Percentiles rank a stretch among this genome's conserved stretches.
Conservation (phyloP, 2,113 vertebrate genomes). For the Gallinago media region DNA sequence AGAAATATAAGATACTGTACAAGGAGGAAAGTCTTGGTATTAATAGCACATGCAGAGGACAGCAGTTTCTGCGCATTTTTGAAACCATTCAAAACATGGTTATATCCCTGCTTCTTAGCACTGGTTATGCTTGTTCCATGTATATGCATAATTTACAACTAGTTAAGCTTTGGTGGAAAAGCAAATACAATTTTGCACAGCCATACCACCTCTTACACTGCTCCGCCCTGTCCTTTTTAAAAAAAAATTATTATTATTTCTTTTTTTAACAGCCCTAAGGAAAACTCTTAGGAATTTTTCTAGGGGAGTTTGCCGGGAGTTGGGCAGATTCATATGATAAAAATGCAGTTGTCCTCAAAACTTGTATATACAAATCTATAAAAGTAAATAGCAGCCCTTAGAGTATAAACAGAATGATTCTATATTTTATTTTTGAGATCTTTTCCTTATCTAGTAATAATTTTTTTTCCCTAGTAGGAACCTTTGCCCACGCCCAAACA, state of each 20-base stretch:
- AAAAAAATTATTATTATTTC: not conserved
- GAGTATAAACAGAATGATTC: constrained; percentile 58
- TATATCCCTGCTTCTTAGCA: constrained; percentile 33
- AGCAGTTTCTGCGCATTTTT: not conserved
- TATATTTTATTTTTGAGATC: constrained; percentile 38
- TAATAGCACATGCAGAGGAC: not conserved
- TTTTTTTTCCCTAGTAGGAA: constrained; percentile 10
- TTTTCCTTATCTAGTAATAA: constrained; percentile 32
- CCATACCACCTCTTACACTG: constrained; percentile 37
- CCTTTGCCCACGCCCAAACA: not conserved
- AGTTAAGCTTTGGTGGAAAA: constrained; percentile 43
- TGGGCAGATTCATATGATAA: constrained; percentile 38
- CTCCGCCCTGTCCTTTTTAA: not conserved
- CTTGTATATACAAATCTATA: constrained; percentile 59
- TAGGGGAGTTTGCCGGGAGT: not conserved
- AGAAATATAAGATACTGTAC: no score
- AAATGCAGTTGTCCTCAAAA: constrained; percentile 61
- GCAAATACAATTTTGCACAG: constrained; percentile 40
- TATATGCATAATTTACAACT: constrained; percentile 10
- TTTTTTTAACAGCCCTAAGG: constrained; percentile 18
- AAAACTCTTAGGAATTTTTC: constrained; percentile 36
- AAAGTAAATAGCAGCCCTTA: constrained; percentile 36
- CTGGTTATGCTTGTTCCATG: constrained; percentile 22
- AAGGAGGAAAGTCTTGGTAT: not conserved
- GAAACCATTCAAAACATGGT: not conserved